phyloP scores from a whole-genome alignment of 2,113 vertebrate genomes.

The Jaculus jaculus region DNA sequence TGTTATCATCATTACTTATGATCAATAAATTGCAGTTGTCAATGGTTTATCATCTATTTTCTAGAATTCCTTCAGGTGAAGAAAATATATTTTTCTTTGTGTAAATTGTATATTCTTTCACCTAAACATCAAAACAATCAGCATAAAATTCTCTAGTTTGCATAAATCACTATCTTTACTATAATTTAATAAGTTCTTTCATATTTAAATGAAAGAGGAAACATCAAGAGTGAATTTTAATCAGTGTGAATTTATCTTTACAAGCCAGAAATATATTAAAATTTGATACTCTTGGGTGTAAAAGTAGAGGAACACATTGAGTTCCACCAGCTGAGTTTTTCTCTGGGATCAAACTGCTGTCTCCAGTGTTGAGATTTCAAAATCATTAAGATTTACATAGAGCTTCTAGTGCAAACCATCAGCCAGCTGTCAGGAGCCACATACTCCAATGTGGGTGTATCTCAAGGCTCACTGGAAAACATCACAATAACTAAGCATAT shows the following conservation, averaged over 20 bases:
- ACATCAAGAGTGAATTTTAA: constrained; percentile 13
- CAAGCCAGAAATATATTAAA: background rate
- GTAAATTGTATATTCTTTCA: background rate
- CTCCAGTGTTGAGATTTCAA: background rate
- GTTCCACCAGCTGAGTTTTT: background rate
- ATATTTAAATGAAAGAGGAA: constrained; percentile 27
- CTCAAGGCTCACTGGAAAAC: background rate
- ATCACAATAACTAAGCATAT: background rate
- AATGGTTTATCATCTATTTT: background rate
- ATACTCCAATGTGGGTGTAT: background rate
- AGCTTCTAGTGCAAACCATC: background rate
- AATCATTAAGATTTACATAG: background rate
- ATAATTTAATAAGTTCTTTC: constrained; percentile 5
- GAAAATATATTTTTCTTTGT: background rate
- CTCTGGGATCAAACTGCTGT: background rate
- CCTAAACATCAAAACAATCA: background rate
- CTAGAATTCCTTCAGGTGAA: background rate
- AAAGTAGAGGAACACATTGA: background rate
- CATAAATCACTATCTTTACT: background rate
- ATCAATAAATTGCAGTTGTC: background rate
- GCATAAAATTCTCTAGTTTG: background rate
- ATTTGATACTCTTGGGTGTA: background rate
- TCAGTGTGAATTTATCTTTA: background rate
- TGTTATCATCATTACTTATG: background rate
- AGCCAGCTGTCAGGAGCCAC: background rate